Base-by-base conservation (phyloP, 2,113 vertebrate species). In the Fulmarus glacialis region DNA sequence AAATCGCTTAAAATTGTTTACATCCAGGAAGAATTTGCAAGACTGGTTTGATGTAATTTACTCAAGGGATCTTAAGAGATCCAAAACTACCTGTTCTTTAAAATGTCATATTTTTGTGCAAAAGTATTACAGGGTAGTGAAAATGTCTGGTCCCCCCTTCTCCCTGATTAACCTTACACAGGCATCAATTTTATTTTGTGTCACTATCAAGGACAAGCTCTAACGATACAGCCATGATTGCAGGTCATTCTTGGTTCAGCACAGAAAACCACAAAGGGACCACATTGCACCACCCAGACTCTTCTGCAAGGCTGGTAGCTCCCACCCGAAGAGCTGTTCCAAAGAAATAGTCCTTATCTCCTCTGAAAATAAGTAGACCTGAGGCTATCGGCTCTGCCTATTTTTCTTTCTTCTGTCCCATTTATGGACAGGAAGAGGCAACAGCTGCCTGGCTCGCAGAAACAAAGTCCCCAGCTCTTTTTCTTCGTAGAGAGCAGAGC, bases 141-240 rank as follows among this genome's bases (percentile, higher is more conserved):
- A 59, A 47, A 55, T 0, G 2, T 4, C 53, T 36, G 40, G 6
- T 24, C 9, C 5, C 4, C 10, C 10, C 3, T 42, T 38, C 32
- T 15, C 53, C 40, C 18, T 8, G 4, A 36, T 3, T 8, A 93
- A 74, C 52, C 56, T 66, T 5, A 19, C 16, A 59, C 48, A 73
- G 70, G 19, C 10, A 1, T 15, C 59, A 13, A 16, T 20, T 15
- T 40, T 60, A 42, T 20, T 53, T 45, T 30, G 58, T 55, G 70
- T 24, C 70, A 21, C 58, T 45, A 7, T 15, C 26, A 32, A 36
- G 58, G 40, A 53, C 38, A 30, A 71, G 47, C 38, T 73, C 56
- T 45, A 60, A n/a, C 7, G 22, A 73, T 8, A 36, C 22, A 53
- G 68, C 38, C 16, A 4, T 2, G 15, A n/a, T 1, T 19, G 48